Percentiles rank a stretch among this genome's conserved stretches.
These are phyloP conservation scores for Thamnaconus septentrionalis DNA, from an alignment of 2,113 vertebrate species.

Conservation along the genomic window DNA sequence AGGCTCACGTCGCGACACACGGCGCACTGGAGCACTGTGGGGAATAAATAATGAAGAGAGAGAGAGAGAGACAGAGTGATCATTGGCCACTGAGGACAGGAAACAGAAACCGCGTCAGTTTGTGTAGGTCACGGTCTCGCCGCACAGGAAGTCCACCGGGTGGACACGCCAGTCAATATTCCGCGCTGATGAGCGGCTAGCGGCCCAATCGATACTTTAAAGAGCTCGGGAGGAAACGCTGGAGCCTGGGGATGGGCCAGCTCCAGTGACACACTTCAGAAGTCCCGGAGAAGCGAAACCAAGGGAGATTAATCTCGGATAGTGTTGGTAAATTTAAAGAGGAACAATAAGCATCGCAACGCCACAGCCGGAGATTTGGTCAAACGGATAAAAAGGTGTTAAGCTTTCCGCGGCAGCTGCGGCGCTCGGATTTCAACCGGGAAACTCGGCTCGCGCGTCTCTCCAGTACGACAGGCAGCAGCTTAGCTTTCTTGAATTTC, in stretches of 20 bases:
- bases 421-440: too few relatives aligned
- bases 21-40: conserved; percentile 55
- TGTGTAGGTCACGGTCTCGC: conserved; percentile 6
- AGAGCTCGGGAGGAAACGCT: conserved; percentile 16
- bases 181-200: conserved; percentile 36
- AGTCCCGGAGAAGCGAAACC: neutral
- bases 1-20: conserved; percentile 79
- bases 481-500: too few relatives aligned
- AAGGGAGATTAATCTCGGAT: neutral
- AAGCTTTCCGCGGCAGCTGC: too few relatives aligned
- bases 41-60: conserved; percentile 1
- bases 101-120: conserved; percentile 6
- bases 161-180: conserved; percentile 29
- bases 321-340: too few relatives aligned
- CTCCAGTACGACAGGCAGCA: too few relatives aligned
- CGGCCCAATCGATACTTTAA: conserved; percentile 38
- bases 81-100: neutral
- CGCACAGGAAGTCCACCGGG: conserved; percentile 5
- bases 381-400: too few relatives aligned
- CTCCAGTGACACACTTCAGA: neutral
- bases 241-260: neutral
- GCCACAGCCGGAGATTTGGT: too few relatives aligned
- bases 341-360: too few relatives aligned
- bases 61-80: neutral
- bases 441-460: too few relatives aligned